These are phyloP conservation scores for Cirrhinus mrigala DNA, from an alignment of 2,797 vertebrate genomes.

Conservation along the genomic window DNA sequence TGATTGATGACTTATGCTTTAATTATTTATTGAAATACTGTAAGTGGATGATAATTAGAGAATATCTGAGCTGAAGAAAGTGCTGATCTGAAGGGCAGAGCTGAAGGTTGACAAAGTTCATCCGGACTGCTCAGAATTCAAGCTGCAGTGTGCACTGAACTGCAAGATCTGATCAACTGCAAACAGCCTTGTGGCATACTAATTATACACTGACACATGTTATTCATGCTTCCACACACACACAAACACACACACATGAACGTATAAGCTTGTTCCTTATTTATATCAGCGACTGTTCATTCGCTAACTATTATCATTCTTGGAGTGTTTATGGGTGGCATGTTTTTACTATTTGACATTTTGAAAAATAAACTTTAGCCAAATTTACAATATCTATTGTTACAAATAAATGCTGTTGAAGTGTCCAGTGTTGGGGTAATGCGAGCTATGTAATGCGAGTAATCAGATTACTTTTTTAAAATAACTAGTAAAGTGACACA, in stretches of 20 bases:
- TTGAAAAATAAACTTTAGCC: too few relatives aligned
- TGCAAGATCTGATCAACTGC: conserved; percentile 27
- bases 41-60: conserved; percentile 80
- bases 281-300: conserved; percentile 2
- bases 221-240: conserved; percentile 27
- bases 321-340: background rate
- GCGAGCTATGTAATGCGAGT: background rate
- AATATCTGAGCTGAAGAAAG: conserved; percentile 60
- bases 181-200: conserved; percentile 43
- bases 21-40: conserved; percentile 86
- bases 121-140: conserved; percentile 75
- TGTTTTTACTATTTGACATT: background rate
- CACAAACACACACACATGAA: background rate
- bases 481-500: background rate
- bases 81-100: conserved; percentile 68
- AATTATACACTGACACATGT: conserved; percentile 36
- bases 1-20: conserved; percentile 84
- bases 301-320: background rate
- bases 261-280: background rate
- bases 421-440: too few relatives aligned
- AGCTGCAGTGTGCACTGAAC: conserved; percentile 66
- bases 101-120: conserved; percentile 80
- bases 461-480: background rate
- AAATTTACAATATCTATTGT: too few relatives aligned
- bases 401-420: background rate